phyloP scores from a whole-genome alignment of 2,888 invertebrate species.

The Gastracanthus pulcherrimus region DNA sequence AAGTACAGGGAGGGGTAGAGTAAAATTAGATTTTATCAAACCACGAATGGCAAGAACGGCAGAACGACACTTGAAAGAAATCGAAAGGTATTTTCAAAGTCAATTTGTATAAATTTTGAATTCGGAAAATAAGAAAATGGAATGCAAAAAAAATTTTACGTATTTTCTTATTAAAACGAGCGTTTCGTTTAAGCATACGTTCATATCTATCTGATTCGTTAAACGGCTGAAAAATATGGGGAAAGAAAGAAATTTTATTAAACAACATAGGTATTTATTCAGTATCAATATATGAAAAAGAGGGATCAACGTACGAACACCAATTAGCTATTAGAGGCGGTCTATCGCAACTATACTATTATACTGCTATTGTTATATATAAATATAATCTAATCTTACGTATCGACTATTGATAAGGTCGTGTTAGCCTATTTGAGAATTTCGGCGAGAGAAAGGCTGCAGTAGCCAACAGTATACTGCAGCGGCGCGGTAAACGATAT shows the following conservation, averaged over 20 bases:
- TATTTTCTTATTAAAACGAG: conserved; percentile 32
- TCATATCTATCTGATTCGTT: conserved; percentile 22
- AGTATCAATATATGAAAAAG: conserved; percentile 75
- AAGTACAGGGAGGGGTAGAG: conserved; percentile 17
- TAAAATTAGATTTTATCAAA: conserved; percentile 34
- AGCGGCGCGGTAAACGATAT: not conserved
- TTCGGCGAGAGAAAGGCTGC: not conserved
- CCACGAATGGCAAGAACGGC: not conserved
- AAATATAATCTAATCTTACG: conserved; percentile 46
- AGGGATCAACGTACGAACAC: conserved; percentile 77
- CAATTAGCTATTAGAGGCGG: conserved; percentile 76
- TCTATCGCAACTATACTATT: conserved; percentile 71
- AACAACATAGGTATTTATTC: conserved; percentile 53
- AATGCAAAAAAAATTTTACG: not conserved
- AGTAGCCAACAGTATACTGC: conserved; percentile 10
- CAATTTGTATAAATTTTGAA: conserved; percentile 47
- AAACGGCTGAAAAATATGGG: not conserved
- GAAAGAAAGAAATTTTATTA: conserved; percentile 27
- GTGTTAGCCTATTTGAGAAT: conserved; percentile 36
- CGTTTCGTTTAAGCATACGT: not conserved
- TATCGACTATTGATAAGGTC: conserved; percentile 51
- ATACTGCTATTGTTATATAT: conserved; percentile 65
- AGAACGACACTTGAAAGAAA: not conserved
- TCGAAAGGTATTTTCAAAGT: conserved; percentile 33
- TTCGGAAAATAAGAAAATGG: conserved; percentile 17